A percentile compares a stretch with the other conserved stretches of the same genome.
These are phyloP conservation scores for Apodemia mormo DNA, from an alignment of 2,888 invertebrate species.

Conservation along the genomic window DNA sequence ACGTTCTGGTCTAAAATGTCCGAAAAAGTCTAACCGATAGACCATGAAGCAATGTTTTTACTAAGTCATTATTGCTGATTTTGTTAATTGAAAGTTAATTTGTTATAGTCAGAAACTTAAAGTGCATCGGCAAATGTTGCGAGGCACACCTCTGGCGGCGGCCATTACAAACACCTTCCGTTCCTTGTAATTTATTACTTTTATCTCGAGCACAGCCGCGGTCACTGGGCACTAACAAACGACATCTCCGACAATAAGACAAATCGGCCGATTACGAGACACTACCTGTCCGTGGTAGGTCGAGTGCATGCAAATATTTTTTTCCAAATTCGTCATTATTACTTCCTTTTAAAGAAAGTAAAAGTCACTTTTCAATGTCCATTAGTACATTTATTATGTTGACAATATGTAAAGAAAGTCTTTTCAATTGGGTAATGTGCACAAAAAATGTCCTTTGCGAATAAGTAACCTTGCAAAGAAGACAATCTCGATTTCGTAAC, in stretches of 20 bases:
- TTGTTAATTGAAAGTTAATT: constrained; percentile 19
- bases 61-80: neutral
- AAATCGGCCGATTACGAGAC: constrained; percentile 77
- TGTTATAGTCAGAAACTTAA: constrained; percentile 23
- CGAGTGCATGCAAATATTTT: constrained; percentile 61
- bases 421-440: constrained; percentile 51
- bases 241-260: constrained; percentile 77
- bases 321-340: constrained; percentile 56
- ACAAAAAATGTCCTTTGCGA: constrained; percentile 42
- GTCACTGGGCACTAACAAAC: constrained; percentile 76
- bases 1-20: too few relatives aligned
- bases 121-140: constrained; percentile 55
- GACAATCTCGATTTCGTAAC: constrained; percentile 63
- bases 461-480: constrained; percentile 62
- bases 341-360: constrained; percentile 64
- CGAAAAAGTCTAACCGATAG: too few relatives aligned
- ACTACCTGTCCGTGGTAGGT: constrained; percentile 76
- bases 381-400: constrained; percentile 74
- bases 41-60: too few relatives aligned
- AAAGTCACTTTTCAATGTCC: constrained; percentile 57
- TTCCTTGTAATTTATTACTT: constrained; percentile 76
- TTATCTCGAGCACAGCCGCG: constrained; percentile 76
- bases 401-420: constrained; percentile 64
- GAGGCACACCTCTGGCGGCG: constrained; percentile 66
- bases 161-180: constrained; percentile 75